Percentiles rank a stretch among this genome's conserved stretches.
Evolutionary conservation across 2,113 vertebrate genomes (phyloP).

Genomic region (Xiphorhynchus elegans): DNA sequence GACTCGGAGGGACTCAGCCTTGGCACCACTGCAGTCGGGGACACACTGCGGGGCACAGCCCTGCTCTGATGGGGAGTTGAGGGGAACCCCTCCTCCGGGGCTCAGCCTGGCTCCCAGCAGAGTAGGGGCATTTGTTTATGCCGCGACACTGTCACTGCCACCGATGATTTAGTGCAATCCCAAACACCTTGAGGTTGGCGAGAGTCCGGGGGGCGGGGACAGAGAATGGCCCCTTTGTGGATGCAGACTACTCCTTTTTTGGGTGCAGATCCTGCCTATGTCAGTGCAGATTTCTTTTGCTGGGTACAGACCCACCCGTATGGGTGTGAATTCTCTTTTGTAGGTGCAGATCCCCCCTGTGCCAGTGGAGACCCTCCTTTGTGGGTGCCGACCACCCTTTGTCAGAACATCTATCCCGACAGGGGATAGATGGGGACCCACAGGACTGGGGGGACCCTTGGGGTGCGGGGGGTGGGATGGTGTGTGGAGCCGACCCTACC

Average conservation of each 20-base stretch:
- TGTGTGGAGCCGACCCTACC: neutral
- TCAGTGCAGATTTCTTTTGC: neutral
- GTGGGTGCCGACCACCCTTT: neutral
- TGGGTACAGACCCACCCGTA: neutral
- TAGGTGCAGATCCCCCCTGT: neutral
- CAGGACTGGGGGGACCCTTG: too few species aligned
- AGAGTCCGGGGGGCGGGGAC: neutral
- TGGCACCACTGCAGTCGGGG: fast-evolving
- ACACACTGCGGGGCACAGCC: too few species aligned
- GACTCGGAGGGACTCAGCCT: neutral
- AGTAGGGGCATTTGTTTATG: fast-evolving
- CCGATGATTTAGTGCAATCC: neutral
- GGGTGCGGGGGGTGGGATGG: too few species aligned
- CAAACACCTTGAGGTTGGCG: neutral
- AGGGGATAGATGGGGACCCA: neutral
- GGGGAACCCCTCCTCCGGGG: too few species aligned
- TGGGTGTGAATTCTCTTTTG: neutral
- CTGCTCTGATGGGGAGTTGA: neutral
- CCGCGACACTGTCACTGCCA: too few species aligned
- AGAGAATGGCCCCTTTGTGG: neutral
- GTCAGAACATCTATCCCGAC: neutral
- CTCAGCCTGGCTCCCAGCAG: neutral
- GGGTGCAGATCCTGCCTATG: too few species aligned
- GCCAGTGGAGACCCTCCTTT: neutral
- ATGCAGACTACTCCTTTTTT: neutral